Conservation (phyloP, 2,888 invertebrate genomes). For the Meiosimyza platycephala region DNA sequence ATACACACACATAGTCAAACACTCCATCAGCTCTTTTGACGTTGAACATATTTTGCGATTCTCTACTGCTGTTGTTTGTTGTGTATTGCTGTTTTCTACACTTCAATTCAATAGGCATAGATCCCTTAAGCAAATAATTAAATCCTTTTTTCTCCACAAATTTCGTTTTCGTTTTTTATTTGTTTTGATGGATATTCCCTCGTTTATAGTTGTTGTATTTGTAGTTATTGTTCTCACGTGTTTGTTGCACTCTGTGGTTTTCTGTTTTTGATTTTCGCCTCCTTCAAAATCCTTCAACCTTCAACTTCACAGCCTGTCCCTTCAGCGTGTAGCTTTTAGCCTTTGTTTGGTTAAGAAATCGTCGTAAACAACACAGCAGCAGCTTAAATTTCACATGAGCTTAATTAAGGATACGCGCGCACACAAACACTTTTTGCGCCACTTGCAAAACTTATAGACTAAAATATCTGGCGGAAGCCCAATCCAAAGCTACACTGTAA, state of each 20-base stretch:
- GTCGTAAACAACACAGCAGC: slow-evolving; percentile 13
- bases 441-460: background rate
- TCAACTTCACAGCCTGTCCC: background rate
- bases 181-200: slow-evolving; percentile 33
- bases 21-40: slow-evolving; percentile 42
- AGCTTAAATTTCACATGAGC: slow-evolving; percentile 36
- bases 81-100: background rate
- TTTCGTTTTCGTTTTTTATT: slow-evolving; percentile 22
- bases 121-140: slow-evolving; percentile 64
- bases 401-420: slow-evolving; percentile 41
- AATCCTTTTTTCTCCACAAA: slow-evolving; percentile 58
- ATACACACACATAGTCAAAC: slow-evolving; percentile 3
- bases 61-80: slow-evolving; percentile 18
- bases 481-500: too few species aligned
- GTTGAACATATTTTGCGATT: slow-evolving; percentile 54
- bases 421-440: slow-evolving; percentile 2
- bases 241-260: slow-evolving; percentile 33
- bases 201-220: slow-evolving; percentile 29
- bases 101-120: slow-evolving; percentile 9
- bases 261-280: slow-evolving; percentile 30
- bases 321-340: background rate
- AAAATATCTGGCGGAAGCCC: too few species aligned
- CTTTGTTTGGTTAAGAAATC: slow-evolving; percentile 8
- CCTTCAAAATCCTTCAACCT: background rate
- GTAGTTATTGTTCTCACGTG: slow-evolving; percentile 19